Percentiles rank a stretch among this genome's conserved stretches.
These are phyloP conservation scores for Zeus faber DNA, from an alignment of 2,113 vertebrate genomes.

Conservation along the genomic window DNA sequence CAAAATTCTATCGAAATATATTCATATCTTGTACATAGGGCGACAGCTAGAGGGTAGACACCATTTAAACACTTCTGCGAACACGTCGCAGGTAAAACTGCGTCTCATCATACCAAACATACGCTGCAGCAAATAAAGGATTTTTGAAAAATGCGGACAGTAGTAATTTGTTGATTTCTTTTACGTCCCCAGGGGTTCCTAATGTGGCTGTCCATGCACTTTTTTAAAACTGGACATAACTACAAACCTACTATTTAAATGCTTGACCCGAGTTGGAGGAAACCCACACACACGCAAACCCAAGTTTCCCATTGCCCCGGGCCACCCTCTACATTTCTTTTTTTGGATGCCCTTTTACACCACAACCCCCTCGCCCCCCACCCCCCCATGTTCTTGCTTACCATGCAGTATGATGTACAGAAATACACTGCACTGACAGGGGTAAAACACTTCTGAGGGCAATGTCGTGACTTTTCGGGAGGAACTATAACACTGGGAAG, in stretches of 20 bases:
- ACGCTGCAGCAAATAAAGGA: not conserved
- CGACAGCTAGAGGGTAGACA: conserved; percentile 46
- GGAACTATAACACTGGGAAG: conserved; percentile 37
- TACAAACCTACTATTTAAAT: not conserved
- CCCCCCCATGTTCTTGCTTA: conserved; percentile 8
- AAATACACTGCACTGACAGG: conserved; percentile 35
- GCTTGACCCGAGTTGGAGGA: not conserved
- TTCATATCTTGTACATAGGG: conserved; percentile 35
- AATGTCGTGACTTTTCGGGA: conserved; percentile 22
- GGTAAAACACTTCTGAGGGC: conserved; percentile 7
- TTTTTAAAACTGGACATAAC: no score
- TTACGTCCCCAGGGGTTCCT: no score
- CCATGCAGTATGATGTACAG: conserved; percentile 31
- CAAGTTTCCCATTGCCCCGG: not conserved
- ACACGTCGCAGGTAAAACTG: not conserved
- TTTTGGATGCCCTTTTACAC: conserved; percentile 31
- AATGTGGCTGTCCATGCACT: no score
- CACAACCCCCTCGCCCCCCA: no score
- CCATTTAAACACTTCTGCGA: not conserved
- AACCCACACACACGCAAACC: no score
- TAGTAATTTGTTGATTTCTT: no score
- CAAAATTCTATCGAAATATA: conserved; percentile 20
- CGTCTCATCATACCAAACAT: conserved; percentile 30
- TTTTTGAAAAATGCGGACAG: no score
- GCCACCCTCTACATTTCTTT: conserved; percentile 17